Evolutionary conservation across 2,888 invertebrate species (phyloP), one percentile per base, ranked within the genome.

Genomic region (Latheticus oryzae): DNA sequence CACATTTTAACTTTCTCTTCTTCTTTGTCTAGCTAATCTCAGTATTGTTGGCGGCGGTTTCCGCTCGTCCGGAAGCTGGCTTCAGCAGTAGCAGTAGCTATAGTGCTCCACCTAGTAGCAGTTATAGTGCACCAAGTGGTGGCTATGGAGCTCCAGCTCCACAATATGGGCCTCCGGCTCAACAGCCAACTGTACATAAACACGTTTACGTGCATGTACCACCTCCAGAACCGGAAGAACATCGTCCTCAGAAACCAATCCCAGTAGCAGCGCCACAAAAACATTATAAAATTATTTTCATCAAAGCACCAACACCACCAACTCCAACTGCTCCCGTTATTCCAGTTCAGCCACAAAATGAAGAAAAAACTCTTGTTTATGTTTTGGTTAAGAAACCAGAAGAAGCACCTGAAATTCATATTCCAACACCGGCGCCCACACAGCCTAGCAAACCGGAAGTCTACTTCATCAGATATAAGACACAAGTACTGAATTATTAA

Each of bases 171-270:
- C 84, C 88, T 3, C 90, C 90, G 1, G 81, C 83, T 60, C 88
- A 87, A 71, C 87, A 87, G 56, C 89, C 91, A 50, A 88, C 91
- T 26, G 86, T 93, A 43, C 93, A 93, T 79, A 94, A 94, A 75
- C 93, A 93, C 76, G 93, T 94, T 7, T 94, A 93, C 80, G 93
- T 94, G 9, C 93, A 93, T 78, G 92, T 93, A 9, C 93, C 93
- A 38, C 93, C 93, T 52, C 92, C 93, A 70, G 93, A 93, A 78
- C 89, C 88, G 17, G 92, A 92, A 71, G 84, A 87, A 73, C 86
- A 85, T 23, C 84, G 86, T 11, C 86, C 89, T 11, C 87, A 84
- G 74, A 85, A 76, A 75, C 81, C 78, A 9, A 80, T 83, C 62
- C 73, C 75, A 42, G 80, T 83, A 28, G 80, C 83, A 13, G 81